These are phyloP conservation scores for Acanthosepion lycidas DNA, from an alignment of 2,888 invertebrate species.

Conservation along the genomic window DNA sequence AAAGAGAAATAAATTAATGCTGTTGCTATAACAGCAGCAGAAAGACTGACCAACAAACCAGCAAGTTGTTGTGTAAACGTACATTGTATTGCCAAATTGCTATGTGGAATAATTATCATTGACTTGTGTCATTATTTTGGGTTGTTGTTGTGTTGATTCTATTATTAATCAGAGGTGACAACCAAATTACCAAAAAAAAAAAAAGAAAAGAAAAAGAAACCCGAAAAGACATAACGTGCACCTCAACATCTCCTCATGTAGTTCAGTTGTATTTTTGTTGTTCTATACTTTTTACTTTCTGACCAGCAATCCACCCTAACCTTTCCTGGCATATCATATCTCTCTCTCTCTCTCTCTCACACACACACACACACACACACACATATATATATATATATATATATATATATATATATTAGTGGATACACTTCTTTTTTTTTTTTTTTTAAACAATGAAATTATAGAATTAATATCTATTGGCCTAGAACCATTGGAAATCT, in stretches of 20 bases:
- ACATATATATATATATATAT: too few species aligned
- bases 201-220: not conserved
- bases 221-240: not conserved
- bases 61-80: not conserved
- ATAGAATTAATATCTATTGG: too few species aligned
- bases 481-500: too few species aligned
- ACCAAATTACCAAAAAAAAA: not conserved
- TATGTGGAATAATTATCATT: conserved; percentile 1
- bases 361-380: too few species aligned
- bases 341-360: not conserved
- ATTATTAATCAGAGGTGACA: not conserved
- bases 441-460: too few species aligned
- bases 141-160: not conserved
- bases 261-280: not conserved
- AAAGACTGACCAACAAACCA: not conserved
- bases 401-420: too few species aligned
- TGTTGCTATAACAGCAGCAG: not conserved
- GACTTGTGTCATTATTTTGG: not conserved
- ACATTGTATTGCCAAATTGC: not conserved
- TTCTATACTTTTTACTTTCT: not conserved
- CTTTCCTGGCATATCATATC: not conserved
- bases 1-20: not conserved
- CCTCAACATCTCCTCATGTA: not conserved
- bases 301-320: too few species aligned
- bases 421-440: too few species aligned